Base-by-base conservation (phyloP, 2,888 invertebrate genomes). In the Eremobia ochroleuca region DNA sequence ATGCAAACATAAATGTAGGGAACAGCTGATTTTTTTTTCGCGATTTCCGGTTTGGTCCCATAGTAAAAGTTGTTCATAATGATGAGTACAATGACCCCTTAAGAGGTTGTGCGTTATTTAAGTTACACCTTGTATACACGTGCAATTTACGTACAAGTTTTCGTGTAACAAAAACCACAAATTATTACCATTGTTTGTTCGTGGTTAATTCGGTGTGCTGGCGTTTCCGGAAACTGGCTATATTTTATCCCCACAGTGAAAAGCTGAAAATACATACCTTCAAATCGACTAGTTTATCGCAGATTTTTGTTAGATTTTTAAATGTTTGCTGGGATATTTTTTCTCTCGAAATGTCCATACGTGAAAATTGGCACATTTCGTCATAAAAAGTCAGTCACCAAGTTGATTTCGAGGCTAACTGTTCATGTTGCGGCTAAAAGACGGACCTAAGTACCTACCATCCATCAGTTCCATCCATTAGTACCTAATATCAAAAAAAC, bases 141-240 rank as follows among this genome's bases (percentile, higher is more conserved):
- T n/a, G n/a, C n/a, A n/a, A n/a, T n/a, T n/a, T n/a, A n/a, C n/a
- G n/a, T n/a, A n/a, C n/a, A n/a, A n/a, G n/a, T n/a, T 46, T 43
- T 59, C 13, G 13, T 64, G 43, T 11, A 5, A 61, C 59, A 15
- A 46, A 82, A 61, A 61, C 69, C 83, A 76, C 82, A 43, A 65
- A 59, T 59, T 0, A 25, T 65, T 76, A 55, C 18, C 52, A 55
- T 70, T 55, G 31, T 71, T 64, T 65, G 67, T 68, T 65, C 34
- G 64, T 65, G 72, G 55, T 61, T 49, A 13, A n/a, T 46, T 61
- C 13, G 1, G 40, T 81, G 28, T 46, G 6, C n/a, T 25, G 15
- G 46, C 43, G 21, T 59, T 66, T 55, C 15, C 78, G 21, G 67
- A 31, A 52, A 40, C 31, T 18, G n/a, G 64, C 28, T 71, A 18